Evolutionary conservation across 2,113 vertebrate genomes (phyloP).

Genomic region (Amphilophus citrinellus): DNA sequence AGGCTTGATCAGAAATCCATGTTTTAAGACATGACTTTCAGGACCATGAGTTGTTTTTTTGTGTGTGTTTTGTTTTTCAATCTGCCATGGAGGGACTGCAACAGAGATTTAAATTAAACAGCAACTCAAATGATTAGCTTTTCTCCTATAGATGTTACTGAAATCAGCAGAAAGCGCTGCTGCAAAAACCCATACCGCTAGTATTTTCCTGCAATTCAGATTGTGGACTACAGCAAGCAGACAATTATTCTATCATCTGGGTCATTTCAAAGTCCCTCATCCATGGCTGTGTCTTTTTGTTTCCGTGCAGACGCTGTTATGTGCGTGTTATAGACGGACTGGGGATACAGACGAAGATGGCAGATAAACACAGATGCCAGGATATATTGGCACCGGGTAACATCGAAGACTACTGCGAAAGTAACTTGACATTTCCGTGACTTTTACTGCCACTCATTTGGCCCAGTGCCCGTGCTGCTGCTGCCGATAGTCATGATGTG

Average conservation of each 20-base stretch:
- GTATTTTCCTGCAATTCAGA: slow-evolving; percentile 60
- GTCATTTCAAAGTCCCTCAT: slow-evolving; percentile 88
- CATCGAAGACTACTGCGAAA: slow-evolving; percentile 80
- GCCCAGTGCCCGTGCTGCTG: slow-evolving; percentile 67
- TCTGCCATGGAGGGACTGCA: slow-evolving; percentile 51
- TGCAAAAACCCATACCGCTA: slow-evolving; percentile 71
- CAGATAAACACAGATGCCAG: slow-evolving; percentile 84
- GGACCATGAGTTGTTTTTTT: slow-evolving; percentile 46
- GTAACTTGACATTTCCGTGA: slow-evolving; percentile 85
- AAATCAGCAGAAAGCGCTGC: slow-evolving; percentile 70
- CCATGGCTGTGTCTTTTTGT: slow-evolving; percentile 81
- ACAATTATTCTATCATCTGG: slow-evolving; percentile 74
- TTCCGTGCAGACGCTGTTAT: slow-evolving; percentile 70
- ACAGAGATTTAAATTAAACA: slow-evolving; percentile 61
- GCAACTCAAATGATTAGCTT: slow-evolving; percentile 78
- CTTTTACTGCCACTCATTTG: slow-evolving; percentile 74
- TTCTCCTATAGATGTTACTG: slow-evolving; percentile 64
- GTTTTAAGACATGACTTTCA: slow-evolving; percentile 72
- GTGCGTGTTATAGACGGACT: slow-evolving; percentile 74
- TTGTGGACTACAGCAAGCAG: slow-evolving; percentile 68
- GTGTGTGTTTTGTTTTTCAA: slow-evolving; percentile 19
- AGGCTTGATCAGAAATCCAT: slow-evolving; percentile 72
- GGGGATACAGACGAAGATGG: slow-evolving; percentile 80
- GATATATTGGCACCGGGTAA: slow-evolving; percentile 87
- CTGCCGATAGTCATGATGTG: slow-evolving; percentile 76